phyloP scores from a whole-genome alignment of 2,797 vertebrate species.

The Muscicapa comitata region DNA sequence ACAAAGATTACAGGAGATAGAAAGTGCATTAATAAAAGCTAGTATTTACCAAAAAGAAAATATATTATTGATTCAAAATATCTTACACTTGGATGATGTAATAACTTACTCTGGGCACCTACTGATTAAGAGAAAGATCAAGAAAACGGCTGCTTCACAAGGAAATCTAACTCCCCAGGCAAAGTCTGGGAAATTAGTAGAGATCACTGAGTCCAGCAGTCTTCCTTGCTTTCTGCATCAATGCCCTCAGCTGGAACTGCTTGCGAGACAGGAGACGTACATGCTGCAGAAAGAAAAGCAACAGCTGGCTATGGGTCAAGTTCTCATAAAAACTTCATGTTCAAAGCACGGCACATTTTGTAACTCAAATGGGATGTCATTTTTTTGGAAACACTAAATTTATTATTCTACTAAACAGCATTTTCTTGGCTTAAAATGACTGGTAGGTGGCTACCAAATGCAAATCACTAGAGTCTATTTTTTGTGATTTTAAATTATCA shows the following conservation, averaged over 20 bases:
- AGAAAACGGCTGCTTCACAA: conserved; percentile 61
- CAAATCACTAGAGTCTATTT: not conserved
- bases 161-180: conserved; percentile 21
- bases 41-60: conserved; percentile 83
- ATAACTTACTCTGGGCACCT: conserved; percentile 80
- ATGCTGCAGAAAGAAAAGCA: conserved; percentile 76
- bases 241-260: conserved; percentile 97
- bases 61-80: conserved; percentile 89
- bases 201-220: conserved; percentile 97
- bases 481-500: not conserved
- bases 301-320: not conserved
- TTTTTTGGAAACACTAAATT: not conserved
- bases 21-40: conserved; percentile 85
- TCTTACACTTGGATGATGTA: conserved; percentile 81
- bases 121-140: conserved; percentile 72
- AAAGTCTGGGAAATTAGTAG: conserved; percentile 80
- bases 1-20: conserved; percentile 80
- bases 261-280: conserved; percentile 96
- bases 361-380: not conserved
- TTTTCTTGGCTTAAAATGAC: not conserved
- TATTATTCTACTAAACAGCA: not conserved
- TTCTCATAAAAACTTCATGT: not conserved
- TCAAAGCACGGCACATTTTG: not conserved
- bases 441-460: not conserved
- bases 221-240: conserved; percentile 99